Conservation (phyloP, 1,140 invertebrate species). For the Babylonia areolata region DNA sequence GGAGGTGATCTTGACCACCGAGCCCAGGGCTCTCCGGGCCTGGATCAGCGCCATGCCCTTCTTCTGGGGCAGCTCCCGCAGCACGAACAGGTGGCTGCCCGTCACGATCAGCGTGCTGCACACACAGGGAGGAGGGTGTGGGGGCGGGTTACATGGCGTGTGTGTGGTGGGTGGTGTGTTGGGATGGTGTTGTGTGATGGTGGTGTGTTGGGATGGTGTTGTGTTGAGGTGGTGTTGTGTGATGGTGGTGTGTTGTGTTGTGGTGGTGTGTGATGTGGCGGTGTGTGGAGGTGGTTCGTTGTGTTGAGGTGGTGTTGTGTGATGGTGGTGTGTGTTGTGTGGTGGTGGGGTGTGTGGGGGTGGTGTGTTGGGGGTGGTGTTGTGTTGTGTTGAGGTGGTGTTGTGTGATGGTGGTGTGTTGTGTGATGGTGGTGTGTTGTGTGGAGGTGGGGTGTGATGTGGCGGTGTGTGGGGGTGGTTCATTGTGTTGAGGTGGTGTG, state of each 20-base stretch:
- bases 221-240: not conserved
- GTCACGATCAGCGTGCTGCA: slow-evolving; percentile 91
- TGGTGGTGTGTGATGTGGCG: not conserved
- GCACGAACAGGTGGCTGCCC: slow-evolving; percentile 89
- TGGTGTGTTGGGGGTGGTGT: too few species aligned
- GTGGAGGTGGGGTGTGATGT: too few species aligned
- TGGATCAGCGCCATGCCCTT: slow-evolving; percentile 88
- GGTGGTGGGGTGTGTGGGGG: too few species aligned
- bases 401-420: too few species aligned
- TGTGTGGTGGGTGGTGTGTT: not conserved
- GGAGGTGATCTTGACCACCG: slow-evolving; percentile 96
- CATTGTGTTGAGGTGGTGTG: too few species aligned
- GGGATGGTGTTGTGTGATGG: not conserved
- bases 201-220: not conserved
- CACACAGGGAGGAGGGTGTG: too few species aligned
- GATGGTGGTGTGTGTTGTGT: too few species aligned
- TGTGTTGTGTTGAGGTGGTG: too few species aligned
- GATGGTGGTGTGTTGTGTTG: not conserved
- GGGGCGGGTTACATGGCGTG: too few species aligned
- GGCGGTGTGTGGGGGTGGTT: too few species aligned
- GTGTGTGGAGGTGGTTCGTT: not conserved
- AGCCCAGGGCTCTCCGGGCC: slow-evolving; percentile 88
- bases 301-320: not conserved
- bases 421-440: too few species aligned
- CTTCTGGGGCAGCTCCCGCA: slow-evolving; percentile 87